Evolutionary conservation across 1,140 invertebrate genomes (phyloP), one percentile per base, ranked within the genome.

Genomic region (Drosophila bocqueti): DNA sequence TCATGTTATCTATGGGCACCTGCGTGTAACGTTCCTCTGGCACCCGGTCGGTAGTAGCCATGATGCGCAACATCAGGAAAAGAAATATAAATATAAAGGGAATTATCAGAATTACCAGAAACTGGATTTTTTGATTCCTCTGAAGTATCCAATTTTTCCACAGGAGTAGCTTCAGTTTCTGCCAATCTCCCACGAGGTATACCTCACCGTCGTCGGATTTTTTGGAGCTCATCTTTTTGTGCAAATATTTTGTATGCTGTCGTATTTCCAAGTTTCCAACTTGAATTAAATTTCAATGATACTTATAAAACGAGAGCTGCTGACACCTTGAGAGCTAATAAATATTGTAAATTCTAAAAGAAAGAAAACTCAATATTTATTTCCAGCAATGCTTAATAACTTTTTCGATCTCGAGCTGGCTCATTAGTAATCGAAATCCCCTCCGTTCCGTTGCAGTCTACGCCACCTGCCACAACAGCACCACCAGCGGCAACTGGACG

Each of bases 401-500:
- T 3, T 29, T 15, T 7, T 10, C 40, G 36, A 59, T 67, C 65
- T 54, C 57, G 49, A 68, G 59, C 77, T 43, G 60, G 47, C 67
- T 46, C 62, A 74, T 89, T 74, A 47, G 55, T 45, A 76, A 81
- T 46, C 46, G 46, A 46, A 72, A 75, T 58, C 34, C 47, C 42
- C 45, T 57, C 34, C 60, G 10, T 52, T 63, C 46, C 49, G 9
- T 83, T 85, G 43, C 80, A 94, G 93, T 93, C 36, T 93, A 94
- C 65, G 90, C 91, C 62, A 94, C 93, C 67, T 93, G 92, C 64
- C 91, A 93, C 64, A 93, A 93, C 40, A 91, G 90, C 79, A 91
- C 84, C 72, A 92, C 79, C 73, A 87, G 91, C 62, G 94, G 94
- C 8, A 93, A 94, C 38, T 96, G 96, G 96, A 94, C 94, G 7